phyloP scores from a whole-genome alignment of 2,113 vertebrate genomes.

The Rhinogobius similis region DNA sequence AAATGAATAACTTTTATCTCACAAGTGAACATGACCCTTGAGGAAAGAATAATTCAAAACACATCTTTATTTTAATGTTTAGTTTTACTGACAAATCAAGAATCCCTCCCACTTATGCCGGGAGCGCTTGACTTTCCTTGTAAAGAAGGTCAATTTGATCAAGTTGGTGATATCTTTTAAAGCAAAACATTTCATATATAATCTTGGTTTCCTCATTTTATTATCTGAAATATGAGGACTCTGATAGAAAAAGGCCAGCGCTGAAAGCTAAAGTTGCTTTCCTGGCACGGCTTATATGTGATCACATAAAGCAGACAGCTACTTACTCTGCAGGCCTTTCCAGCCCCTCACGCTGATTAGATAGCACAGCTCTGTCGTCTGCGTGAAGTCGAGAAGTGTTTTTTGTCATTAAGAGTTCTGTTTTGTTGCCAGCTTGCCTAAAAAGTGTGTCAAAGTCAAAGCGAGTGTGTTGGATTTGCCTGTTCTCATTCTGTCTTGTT shows the following conservation, averaged over 20 bases:
- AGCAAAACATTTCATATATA: neutral
- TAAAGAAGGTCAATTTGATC: neutral
- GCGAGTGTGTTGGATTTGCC: conserved; percentile 30
- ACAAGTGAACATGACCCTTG: too few species aligned
- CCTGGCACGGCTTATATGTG: conserved; percentile 11
- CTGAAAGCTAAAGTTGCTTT: conserved; percentile 34
- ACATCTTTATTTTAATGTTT: too few species aligned
- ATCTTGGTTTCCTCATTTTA: neutral
- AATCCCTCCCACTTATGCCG: too few species aligned
- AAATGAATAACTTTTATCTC: too few species aligned
- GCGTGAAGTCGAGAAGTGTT: conserved; percentile 23
- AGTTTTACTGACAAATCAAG: too few species aligned
- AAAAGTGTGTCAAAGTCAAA: conserved; percentile 22
- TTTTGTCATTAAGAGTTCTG: conserved; percentile 22
- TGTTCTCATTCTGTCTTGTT: conserved; percentile 32
- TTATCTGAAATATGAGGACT: neutral
- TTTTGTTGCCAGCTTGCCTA: conserved; percentile 31
- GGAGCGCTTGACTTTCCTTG: neutral
- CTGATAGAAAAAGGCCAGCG: conserved; percentile 9
- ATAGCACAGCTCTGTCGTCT: conserved; percentile 18
- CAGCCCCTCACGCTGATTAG: conserved; percentile 24
- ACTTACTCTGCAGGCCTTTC: conserved; percentile 20
- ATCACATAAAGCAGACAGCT: conserved; percentile 26
- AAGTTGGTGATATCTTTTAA: neutral
- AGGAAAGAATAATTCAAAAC: too few species aligned